Conservation (phyloP, 2,888 invertebrate species). For the Plebejus argus region DNA sequence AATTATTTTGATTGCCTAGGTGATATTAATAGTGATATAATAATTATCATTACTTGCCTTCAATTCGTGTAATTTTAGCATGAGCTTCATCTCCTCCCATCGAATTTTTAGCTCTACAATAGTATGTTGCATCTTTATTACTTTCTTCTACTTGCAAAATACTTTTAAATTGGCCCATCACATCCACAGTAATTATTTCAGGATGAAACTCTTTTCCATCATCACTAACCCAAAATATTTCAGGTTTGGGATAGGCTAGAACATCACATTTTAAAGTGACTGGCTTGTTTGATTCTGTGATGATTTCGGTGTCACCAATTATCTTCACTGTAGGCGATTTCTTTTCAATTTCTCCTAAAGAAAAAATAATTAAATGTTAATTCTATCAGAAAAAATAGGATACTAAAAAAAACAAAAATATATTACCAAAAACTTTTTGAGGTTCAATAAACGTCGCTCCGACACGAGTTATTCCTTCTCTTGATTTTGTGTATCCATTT, state of each 20-base stretch:
- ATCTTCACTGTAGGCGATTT: slow-evolving; percentile 48
- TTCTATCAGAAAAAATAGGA: not conserved
- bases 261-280: slow-evolving; percentile 54
- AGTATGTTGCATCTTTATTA: slow-evolving; percentile 47
- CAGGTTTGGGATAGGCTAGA: slow-evolving; percentile 55
- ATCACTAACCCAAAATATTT: slow-evolving; percentile 52
- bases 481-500: slow-evolving; percentile 34
- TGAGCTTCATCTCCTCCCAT: slow-evolving; percentile 42
- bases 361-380: not conserved
- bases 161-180: slow-evolving; percentile 18
- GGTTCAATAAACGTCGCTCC: slow-evolving; percentile 36
- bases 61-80: slow-evolving; percentile 43
- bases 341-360: slow-evolving; percentile 41
- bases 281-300: slow-evolving; percentile 44
- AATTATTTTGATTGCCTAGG: not conserved
- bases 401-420: not conserved
- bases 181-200: slow-evolving; percentile 35
- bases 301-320: slow-evolving; percentile 43
- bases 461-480: slow-evolving; percentile 36
- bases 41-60: slow-evolving; percentile 26
- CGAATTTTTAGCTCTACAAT: slow-evolving; percentile 54
- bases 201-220: slow-evolving; percentile 22
- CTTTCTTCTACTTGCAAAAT: not conserved
- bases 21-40: not conserved
- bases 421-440: slow-evolving; percentile 32